Base-by-base conservation (phyloP, 2,113 vertebrate species). In the Brachypteracias leptosomus region DNA sequence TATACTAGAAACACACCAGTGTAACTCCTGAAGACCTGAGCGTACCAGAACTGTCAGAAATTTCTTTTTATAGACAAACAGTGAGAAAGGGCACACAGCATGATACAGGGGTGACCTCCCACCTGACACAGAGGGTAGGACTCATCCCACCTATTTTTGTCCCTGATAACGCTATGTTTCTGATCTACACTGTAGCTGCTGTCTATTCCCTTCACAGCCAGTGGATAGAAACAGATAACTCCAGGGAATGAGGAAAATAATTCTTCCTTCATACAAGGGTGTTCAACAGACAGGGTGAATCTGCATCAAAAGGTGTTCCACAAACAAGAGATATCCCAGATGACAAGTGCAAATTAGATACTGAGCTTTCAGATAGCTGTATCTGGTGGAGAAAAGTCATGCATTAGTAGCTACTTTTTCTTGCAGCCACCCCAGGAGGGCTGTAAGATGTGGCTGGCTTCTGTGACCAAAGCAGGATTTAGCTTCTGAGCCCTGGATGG, bases 261-360 rank as follows among this genome's bases (percentile, higher is more conserved):
- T 67, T 85, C 67, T 65, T 47, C 91, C 44, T 85, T 93, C 92
- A 46, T 47, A 25, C 24, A 24, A 35, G 70, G 12, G 19, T 92
- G 51, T 51, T 93, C 1, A 0, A 92, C 36, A 85, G 78, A 75
- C 70, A 65, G 44, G 14, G 46, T 80, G 73, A 92, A 67, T 76
- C 72, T 84, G 67, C 59, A 90, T 95, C 67, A 58, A 88, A 80
- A 92, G 20, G 47, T 90, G 68, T 67, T 86, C 75, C 67, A 87
- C 68, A 89, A 74, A 74, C 28, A 92, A 51, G 58, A 92, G 52
- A 42, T 19, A 67, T 67, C 26, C 42, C 42, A 81, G 75, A 31
- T 78, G 86, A 92, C 91, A 95, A 93, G 89, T 36, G 83, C 19
- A 47, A 92, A 95, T 93, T 88, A 84, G 59, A 89, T 52, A 33